These are phyloP conservation scores for Eleginops maclovinus DNA, from an alignment of 2,113 vertebrate genomes.

Conservation along the genomic window DNA sequence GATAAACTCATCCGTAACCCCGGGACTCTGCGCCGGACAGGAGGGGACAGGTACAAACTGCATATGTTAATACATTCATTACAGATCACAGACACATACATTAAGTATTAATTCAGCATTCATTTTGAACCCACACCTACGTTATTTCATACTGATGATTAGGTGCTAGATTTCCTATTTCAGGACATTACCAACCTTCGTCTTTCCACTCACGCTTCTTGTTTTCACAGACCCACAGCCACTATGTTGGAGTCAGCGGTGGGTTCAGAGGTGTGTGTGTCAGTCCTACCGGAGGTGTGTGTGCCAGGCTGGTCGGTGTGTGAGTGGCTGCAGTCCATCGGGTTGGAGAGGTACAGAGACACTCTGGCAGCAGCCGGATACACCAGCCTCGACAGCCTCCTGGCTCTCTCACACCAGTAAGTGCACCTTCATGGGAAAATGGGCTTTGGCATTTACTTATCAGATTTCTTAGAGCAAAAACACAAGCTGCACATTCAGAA, in stretches of 20 bases:
- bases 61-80: neutral
- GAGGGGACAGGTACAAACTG: slow-evolving; percentile 88
- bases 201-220: slow-evolving; percentile 4
- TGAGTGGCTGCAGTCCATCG: slow-evolving; percentile 95
- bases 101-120: neutral
- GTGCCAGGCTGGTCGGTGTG: slow-evolving; percentile 88
- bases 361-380: slow-evolving; percentile 97
- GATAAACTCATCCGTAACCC: slow-evolving; percentile 99
- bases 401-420: slow-evolving; percentile 99
- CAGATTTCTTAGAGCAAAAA: slow-evolving; percentile 7
- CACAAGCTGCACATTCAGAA: neutral
- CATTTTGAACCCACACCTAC: neutral
- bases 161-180: neutral
- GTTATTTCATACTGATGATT: neutral
- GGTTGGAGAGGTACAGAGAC: slow-evolving; percentile 97
- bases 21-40: slow-evolving; percentile 94
- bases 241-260: slow-evolving; percentile 91
- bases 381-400: slow-evolving; percentile 93
- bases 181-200: slow-evolving; percentile 3
- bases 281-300: slow-evolving; percentile 89
- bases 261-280: slow-evolving; percentile 92
- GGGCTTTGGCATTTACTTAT: neutral
- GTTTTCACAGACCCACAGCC: slow-evolving; percentile 86
- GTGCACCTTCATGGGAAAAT: slow-evolving; percentile 73
- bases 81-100: neutral